phyloP scores from a whole-genome alignment of 1,140 invertebrate genomes.

The Harlomillsia oculata region DNA sequence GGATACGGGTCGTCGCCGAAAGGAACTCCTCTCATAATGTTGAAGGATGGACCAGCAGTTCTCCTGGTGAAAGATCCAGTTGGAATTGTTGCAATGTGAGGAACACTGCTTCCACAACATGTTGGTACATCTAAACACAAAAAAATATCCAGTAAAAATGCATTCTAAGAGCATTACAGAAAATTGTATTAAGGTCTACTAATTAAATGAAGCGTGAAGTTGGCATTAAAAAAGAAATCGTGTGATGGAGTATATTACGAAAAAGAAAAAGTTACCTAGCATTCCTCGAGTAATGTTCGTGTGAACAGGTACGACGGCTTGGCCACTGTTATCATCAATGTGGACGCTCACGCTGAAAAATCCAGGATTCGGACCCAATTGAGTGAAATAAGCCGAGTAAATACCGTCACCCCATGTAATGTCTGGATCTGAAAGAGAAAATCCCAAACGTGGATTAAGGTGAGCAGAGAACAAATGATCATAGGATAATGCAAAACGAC shows the following conservation, averaged over 20 bases:
- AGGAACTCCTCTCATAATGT: slow-evolving; percentile 30
- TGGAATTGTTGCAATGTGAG: slow-evolving; percentile 36
- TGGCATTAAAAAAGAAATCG: not conserved
- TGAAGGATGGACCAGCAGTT: slow-evolving; percentile 33
- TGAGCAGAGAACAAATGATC: no score
- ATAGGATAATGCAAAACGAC: no score
- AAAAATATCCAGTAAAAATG: slow-evolving; percentile 6
- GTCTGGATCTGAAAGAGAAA: slow-evolving; percentile 33
- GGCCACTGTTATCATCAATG: slow-evolving; percentile 35
- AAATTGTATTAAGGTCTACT: not conserved
- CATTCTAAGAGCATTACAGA: slow-evolving; percentile 1
- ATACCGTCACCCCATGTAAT: slow-evolving; percentile 36
- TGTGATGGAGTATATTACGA: not conserved
- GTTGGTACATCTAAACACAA: slow-evolving; percentile 22
- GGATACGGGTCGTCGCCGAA: slow-evolving; percentile 36
- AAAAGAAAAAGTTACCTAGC: slow-evolving; percentile 17
- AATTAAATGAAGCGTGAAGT: not conserved
- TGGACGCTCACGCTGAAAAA: slow-evolving; percentile 35
- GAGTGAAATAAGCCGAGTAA: slow-evolving; percentile 38
- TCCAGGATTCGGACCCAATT: slow-evolving; percentile 36
- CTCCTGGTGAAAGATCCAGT: slow-evolving; percentile 35
- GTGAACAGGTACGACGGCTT: slow-evolving; percentile 35
- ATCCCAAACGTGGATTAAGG: no score
- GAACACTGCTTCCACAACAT: slow-evolving; percentile 37
- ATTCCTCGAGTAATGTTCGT: slow-evolving; percentile 30